phyloP scores from a whole-genome alignment of 2,888 invertebrate genomes.

The Xylota sylvarum region DNA sequence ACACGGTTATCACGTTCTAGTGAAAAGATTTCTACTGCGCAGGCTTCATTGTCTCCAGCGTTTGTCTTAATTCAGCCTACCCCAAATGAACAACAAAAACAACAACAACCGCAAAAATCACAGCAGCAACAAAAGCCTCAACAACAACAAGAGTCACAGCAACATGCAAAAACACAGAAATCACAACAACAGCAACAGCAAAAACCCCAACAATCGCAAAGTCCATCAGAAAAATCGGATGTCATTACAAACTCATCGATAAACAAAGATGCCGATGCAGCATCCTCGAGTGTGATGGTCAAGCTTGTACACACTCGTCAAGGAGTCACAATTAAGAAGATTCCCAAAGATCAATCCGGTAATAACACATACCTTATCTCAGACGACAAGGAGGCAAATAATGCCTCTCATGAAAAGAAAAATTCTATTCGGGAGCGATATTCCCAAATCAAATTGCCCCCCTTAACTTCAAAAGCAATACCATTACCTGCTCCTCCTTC shows the following conservation, averaged over 20 bases:
- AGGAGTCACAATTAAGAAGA: slow-evolving; percentile 82
- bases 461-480: slow-evolving; percentile 35
- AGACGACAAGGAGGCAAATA: background rate
- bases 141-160: background rate
- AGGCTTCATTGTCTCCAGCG: background rate
- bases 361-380: slow-evolving; percentile 3
- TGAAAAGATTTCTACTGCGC: background rate
- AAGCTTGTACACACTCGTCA: slow-evolving; percentile 80
- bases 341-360: slow-evolving; percentile 75
- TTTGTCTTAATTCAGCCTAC: background rate
- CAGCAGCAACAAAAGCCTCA: slow-evolving; percentile 3
- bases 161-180: too few species aligned
- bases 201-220: background rate
- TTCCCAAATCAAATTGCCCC: background rate
- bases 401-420: slow-evolving; percentile 1
- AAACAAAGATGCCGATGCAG: slow-evolving; percentile 4
- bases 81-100: slow-evolving; percentile 26
- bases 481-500: slow-evolving; percentile 18
- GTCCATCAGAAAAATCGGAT: background rate
- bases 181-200: background rate
- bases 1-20: slow-evolving; percentile 34
- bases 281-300: slow-evolving; percentile 78
- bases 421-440: background rate
- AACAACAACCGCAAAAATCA: background rate
- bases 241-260: background rate